Evolutionary conservation across 2,888 invertebrate species (phyloP), one percentile per base, ranked within the genome.

Genomic region (Pachydiplax longipennis): DNA sequence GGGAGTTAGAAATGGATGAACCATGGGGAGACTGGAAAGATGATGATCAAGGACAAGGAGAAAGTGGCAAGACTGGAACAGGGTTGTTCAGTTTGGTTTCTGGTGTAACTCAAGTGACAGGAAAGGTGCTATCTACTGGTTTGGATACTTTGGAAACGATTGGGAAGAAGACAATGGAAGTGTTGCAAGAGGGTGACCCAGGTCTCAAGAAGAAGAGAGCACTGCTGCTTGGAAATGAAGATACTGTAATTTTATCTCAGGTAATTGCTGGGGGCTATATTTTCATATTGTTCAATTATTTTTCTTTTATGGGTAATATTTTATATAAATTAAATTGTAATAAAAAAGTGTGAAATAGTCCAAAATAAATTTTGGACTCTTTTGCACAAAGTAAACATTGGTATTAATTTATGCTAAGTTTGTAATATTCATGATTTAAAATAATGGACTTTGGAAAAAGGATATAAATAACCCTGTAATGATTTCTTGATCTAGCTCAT

Each of bases 151-250:
- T 99, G 83, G 99, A 99, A 94, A 97, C 97, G 0, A 97, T 99
- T 92, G 99, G 99, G 12, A 98, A 98, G 93, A 98, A 98, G 93
- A 99, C 99, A 0, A 98, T 98, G 97, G 97, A 98, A 93, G 98
- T 98, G 0, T 94, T 99, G 0, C 98, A 98, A 93, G 98, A 99
- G 91, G 98, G 98, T 48, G 98, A 99, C 94, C 98, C 98, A 0
- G 97, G 98, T 0, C 94, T 98, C 25, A 97, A 96, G 92, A 97
- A 97, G 93, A 97, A 97, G 93, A 94, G 96, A 73, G 96, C 96
- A 0, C 95, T 97, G 92, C 94, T 97, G 5, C 95, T 95, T 5
- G 92, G 92, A 35, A 95, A 96, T 58, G 96, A 96, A 92, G 96
- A 96, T 0, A 87, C 87, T 37, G 87, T 87, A 12, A 95, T 96